phyloP scores from a whole-genome alignment of 2,113 vertebrate species.

The Pachycephala philippinensis region DNA sequence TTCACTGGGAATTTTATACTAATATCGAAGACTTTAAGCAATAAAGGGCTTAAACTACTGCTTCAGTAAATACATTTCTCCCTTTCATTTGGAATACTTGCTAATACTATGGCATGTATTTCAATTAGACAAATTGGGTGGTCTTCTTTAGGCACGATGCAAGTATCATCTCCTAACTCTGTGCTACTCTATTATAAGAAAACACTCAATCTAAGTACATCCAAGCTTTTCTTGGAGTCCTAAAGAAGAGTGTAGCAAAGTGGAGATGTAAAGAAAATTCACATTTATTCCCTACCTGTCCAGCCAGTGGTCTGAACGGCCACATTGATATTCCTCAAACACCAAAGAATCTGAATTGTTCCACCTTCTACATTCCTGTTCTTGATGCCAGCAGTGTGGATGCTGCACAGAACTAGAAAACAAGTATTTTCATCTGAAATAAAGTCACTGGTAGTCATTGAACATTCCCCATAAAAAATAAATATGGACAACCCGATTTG shows the following conservation, averaged over 20 bases:
- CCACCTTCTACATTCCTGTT: slow-evolving; percentile 73
- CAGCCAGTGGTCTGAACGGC: neutral
- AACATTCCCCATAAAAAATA: neutral
- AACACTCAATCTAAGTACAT: neutral
- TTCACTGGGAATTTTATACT: neutral
- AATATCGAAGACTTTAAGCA: neutral
- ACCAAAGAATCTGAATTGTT: neutral
- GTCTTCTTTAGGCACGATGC: neutral
- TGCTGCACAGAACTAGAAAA: slow-evolving; percentile 59
- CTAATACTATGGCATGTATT: neutral
- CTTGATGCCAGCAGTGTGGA: slow-evolving; percentile 73
- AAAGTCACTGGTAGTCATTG: neutral
- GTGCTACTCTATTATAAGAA: neutral
- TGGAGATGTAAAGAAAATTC: neutral
- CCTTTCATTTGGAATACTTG: neutral
- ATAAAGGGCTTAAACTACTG: neutral
- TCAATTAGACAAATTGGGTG: neutral
- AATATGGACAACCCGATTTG: neutral
- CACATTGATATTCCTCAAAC: neutral
- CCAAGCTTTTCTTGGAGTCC: neutral
- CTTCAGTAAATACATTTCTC: neutral
- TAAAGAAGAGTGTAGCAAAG: neutral
- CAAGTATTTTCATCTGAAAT: neutral
- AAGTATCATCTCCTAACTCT: neutral
- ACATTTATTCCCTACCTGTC: slow-evolving; percentile 54